Evolutionary conservation across 2,888 invertebrate species (phyloP), one percentile per base, ranked within the genome.

Genomic region (Pollenia griseotomentosa): DNA sequence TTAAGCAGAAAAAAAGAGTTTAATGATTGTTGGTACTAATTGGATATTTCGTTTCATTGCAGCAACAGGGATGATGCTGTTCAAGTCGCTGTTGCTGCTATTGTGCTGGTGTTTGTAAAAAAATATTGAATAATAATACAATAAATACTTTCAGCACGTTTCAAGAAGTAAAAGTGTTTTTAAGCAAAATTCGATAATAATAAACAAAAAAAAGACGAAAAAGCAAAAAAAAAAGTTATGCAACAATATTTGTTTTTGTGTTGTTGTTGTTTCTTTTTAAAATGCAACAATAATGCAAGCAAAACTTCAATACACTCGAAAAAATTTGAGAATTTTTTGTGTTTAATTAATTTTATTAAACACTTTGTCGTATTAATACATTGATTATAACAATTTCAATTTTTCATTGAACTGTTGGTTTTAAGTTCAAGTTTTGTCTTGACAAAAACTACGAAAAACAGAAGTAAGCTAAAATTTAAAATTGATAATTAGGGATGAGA

Each of bases 91-190:
- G 12, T 40, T 46, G 16, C n/a, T 65, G 59, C 42, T 63, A 1
- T 59, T 33, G n/a, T 46, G 66, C 46, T 48, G 40, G 12, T 71
- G 51, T 51, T 80, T 71, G 53, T 44, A 9, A 40, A 81, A 65
- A 74, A 0, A 23, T 65, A 57, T 82, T 82, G 23, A 66, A 75
- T 61, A 82, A 80, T 71, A 71, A 71, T 55, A 80, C n/a, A 53
- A 75, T 82, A 53, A 75, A 74, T 71, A 61, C 78, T 78, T 61
- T 73, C 82, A 86, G 82, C 81, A 86, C 81, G 82, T 82, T 86
- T 86, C 61, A 66, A 78, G 73, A 86, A 82, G 82, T 86, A 86
- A 86, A 86, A 86, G 85, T 86, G 73, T 61, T 66, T 80, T 82
- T 59, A 51, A 75, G 33, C 59, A 61, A 68, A 57, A 73, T 33